Base-by-base conservation (phyloP, 23 tunicate species). In the Halocynthia roretzi region DNA sequence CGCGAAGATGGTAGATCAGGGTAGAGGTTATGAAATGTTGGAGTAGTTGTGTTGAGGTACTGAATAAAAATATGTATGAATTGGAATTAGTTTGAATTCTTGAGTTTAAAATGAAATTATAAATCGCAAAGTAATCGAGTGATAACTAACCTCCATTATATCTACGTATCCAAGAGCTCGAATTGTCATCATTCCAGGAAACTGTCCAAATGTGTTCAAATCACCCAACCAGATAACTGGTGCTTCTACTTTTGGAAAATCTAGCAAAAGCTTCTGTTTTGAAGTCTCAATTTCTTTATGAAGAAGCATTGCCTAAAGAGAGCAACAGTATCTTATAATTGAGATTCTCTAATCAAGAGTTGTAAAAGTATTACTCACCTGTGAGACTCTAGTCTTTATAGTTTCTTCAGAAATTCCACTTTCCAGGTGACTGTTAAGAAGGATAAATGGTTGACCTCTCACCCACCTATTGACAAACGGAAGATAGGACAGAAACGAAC, bases 401-500 rank as follows among this genome's bases (percentile, higher is more conserved):
- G 5, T 10, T 9, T 65, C 31, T 15, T 11, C 70, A 40, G 70
- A 5, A 65, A 0, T 0, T 15, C 70, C 70, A 11, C 48, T 15
- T 65, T 65, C 70, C 15, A 65, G 70, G 31, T 10, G 70, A 65
- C 70, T 20, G 19, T 65, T 65, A 65, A 65, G 22, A 10, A 65
- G 9, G 9, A 65, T 15, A 65, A 65, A 9, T 10, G 70, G 70
- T 40, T 65, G 22, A 20, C n/a, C 70, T 6, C 70, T 65, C 31
- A 8, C 19, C 15, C 19, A 20, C 31, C 19, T 48, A 65, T 11
- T 10, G 9, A 10, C 10, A 9, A 9, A 20, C 44, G 44, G 44
- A 31, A 31, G 44, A 31, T 31, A 31, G 44, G 44, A 31, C 44
- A 31, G 44, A 31, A 31, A 31, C 44, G 44, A 31, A 4, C 44